These are phyloP conservation scores for Aelia acuminata DNA, from an alignment of 2,888 invertebrate genomes.

Conservation along the genomic window DNA sequence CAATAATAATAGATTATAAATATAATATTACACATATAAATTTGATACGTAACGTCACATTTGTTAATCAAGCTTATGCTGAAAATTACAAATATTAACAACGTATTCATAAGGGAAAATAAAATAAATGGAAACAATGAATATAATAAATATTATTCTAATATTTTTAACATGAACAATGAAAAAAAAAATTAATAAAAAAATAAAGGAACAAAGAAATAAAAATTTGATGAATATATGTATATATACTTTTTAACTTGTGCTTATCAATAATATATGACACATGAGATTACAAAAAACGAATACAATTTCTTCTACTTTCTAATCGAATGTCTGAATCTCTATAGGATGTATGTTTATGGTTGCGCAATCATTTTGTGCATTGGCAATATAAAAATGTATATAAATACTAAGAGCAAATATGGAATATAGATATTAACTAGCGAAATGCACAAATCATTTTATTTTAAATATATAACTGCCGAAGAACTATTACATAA, in stretches of 20 bases:
- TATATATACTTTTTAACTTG: constrained; percentile 63
- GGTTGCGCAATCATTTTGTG: constrained; percentile 64
- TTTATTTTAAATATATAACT: constrained; percentile 58
- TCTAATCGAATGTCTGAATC: constrained; percentile 63
- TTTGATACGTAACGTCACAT: constrained; percentile 58
- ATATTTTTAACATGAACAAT: constrained; percentile 52
- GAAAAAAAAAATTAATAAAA: constrained; percentile 62
- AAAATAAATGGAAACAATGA: constrained; percentile 56
- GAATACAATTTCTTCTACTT: constrained; percentile 63
- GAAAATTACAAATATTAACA: constrained; percentile 59
- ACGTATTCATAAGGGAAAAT: constrained; percentile 52
- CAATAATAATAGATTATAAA: constrained; percentile 58
- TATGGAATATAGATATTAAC: constrained; percentile 63
- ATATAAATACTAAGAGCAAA: constrained; percentile 65
- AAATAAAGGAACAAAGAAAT: constrained; percentile 62
- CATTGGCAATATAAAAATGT: constrained; percentile 64
- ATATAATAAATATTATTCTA: constrained; percentile 59
- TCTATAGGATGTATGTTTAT: constrained; percentile 59
- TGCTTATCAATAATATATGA: constrained; percentile 63
- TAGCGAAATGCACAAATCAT: constrained; percentile 61
- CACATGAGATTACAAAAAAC: constrained; percentile 64
- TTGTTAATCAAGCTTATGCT: constrained; percentile 57
- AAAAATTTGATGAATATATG: constrained; percentile 62
- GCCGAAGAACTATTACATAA: constrained; percentile 56
- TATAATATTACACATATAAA: constrained; percentile 58